Conservation (phyloP, 2,113 vertebrate species). For the Ascaphus truei region DNA sequence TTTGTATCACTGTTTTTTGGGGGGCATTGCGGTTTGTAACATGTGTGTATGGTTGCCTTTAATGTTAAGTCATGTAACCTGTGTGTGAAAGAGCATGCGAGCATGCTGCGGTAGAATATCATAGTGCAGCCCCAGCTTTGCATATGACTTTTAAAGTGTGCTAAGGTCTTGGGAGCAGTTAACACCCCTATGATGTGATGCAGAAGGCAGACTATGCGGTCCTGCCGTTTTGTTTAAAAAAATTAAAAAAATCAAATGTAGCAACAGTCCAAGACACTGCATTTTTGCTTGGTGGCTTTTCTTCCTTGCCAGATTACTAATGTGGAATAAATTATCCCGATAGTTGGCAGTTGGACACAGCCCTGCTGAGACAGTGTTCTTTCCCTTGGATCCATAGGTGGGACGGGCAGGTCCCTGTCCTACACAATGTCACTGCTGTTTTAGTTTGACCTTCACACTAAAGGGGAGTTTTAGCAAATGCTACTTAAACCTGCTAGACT, state of each 20-base stretch:
- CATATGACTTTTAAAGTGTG: background rate
- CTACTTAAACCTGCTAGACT: too few species aligned
- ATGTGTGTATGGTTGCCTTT: too few species aligned
- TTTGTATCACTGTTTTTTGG: too few species aligned
- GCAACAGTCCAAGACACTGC: slow-evolving; percentile 32
- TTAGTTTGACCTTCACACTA: slow-evolving; percentile 13
- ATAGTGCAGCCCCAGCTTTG: too few species aligned
- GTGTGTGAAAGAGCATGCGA: too few species aligned
- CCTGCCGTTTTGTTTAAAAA: background rate
- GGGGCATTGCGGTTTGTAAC: too few species aligned
- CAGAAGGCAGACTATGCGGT: background rate
- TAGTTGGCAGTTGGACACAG: slow-evolving; percentile 21
- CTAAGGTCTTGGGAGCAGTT: background rate
- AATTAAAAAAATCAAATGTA: slow-evolving; percentile 22
- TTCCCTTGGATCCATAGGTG: slow-evolving; percentile 34
- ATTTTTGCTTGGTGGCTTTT: slow-evolving; percentile 37
- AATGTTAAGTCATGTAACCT: too few species aligned
- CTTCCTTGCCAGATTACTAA: slow-evolving; percentile 35
- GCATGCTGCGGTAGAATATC: too few species aligned
- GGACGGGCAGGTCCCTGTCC: too few species aligned
- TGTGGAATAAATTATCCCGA: slow-evolving; percentile 34
- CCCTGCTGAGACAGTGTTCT: slow-evolving; percentile 34
- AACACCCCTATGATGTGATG: background rate
- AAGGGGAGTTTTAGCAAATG: background rate
- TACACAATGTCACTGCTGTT: slow-evolving; percentile 1